Conservation (phyloP, 1,140 invertebrate genomes). For the Zaprionus nigranus region DNA sequence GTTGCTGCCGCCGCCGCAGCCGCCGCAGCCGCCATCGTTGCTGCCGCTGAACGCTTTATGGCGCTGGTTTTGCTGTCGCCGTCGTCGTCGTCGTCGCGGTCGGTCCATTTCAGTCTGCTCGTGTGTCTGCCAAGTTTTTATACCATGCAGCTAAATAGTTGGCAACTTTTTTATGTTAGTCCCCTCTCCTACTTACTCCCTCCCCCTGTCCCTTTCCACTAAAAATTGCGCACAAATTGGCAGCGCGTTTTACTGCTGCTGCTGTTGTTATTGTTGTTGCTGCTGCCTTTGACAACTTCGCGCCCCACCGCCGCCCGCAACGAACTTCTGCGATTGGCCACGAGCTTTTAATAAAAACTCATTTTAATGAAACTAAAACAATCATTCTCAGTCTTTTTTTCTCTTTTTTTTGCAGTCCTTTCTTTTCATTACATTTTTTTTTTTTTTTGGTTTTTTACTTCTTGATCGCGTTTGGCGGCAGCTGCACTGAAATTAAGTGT, state of each 20-base stretch:
- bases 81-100: conserved; percentile 37
- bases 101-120: conserved; percentile 70
- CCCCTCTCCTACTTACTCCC: background rate
- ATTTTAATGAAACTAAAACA: conserved; percentile 80
- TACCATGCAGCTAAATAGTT: conserved; percentile 69
- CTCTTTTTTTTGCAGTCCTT: background rate
- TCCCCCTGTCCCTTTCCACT: conserved; percentile 9
- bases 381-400: conserved; percentile 43
- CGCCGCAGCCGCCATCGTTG: conserved; percentile 17
- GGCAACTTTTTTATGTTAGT: conserved; percentile 65
- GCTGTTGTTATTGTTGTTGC: conserved; percentile 23
- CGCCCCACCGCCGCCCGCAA: background rate
- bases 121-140: conserved; percentile 77
- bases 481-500: conserved; percentile 50
- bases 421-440: background rate
- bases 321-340: conserved; percentile 46
- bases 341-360: conserved; percentile 60
- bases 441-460: conserved; percentile 19
- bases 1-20: conserved; percentile 28
- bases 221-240: conserved; percentile 80
- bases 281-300: conserved; percentile 70
- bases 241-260: conserved; percentile 54
- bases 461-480: conserved; percentile 28
- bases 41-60: conserved; percentile 71
- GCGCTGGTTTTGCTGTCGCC: conserved; percentile 21